Base-by-base conservation (phyloP, 2,797 vertebrate species). In the Columba guinea region DNA sequence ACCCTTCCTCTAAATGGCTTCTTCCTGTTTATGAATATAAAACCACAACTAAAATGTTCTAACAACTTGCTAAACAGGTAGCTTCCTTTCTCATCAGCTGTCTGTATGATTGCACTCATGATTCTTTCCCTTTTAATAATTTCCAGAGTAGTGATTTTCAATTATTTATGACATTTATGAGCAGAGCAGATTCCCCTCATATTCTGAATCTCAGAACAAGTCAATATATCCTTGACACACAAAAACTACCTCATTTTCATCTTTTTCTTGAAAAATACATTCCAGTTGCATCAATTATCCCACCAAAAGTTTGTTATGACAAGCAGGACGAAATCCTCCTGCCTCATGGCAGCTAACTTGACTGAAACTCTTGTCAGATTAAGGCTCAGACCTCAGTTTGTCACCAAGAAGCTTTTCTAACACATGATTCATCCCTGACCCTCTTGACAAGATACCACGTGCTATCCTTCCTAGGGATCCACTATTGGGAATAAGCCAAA, bases 381-480 rank as follows among this genome's bases (percentile, higher is more conserved):
- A 59, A 64, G 55, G 14, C 11, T 87, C 16, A 32, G 60, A 76
- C 15, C 27, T 93, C n/a, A 73, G 5, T 62, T 56, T 67, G 12
- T 64, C 28, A 13, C 22, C 5, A 3, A 74, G 21, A 84, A 71
- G 8, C 9, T 79, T 69, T 68, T 14, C 48, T 22, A 58, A 52
- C n/a, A 85, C 37, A 32, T 34, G 27, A 35, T 16, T 81, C 7
- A 49, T 68, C 44, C 19, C 34, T 69, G 39, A 59, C 12, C 20
- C 3, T 48, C 18, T 62, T 87, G 51, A 39, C 48, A 76, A 21
- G 6, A 55, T 39, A 41, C 2, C 23, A 41, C 0, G 0, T 39
- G 16, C 11, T 83, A 8, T 60, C 17, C 2, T 62, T 87, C 65
- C 39, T 46, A 59, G 28, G 41, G n/a, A 68, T 64, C 10, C 1